Evolutionary conservation across 2,888 invertebrate genomes (phyloP).

Genomic region (Pilophorus perplexus): DNA sequence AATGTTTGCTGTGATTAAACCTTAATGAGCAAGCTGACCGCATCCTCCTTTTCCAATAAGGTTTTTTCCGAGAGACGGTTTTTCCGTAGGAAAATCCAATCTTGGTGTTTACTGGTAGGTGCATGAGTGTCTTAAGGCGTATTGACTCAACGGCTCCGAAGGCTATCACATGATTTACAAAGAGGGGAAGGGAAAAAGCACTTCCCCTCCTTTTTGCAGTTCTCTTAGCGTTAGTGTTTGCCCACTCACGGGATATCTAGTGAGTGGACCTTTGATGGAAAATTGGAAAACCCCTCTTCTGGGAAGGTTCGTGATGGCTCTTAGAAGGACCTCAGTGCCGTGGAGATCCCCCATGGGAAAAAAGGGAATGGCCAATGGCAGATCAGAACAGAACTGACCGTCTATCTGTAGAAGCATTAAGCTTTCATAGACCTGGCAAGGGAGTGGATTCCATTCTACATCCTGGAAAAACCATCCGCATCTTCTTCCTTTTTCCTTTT

Average conservation of each 20-base stretch:
- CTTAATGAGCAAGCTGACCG: conserved; percentile 18
- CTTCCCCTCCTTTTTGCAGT: neutral
- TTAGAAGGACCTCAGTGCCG: conserved; percentile 13
- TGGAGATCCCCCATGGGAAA: conserved; percentile 37
- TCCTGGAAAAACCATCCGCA: conserved; percentile 17
- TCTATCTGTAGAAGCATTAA: conserved; percentile 42
- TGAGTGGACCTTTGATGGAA: conserved; percentile 40
- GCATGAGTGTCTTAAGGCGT: conserved; percentile 42
- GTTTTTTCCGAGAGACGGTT: neutral
- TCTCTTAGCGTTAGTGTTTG: conserved; percentile 24
- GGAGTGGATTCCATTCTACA: conserved; percentile 28
- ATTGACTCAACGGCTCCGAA: conserved; percentile 30
- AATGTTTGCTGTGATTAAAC: too few species aligned
- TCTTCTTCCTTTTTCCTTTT: conserved; percentile 7
- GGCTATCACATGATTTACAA: conserved; percentile 44
- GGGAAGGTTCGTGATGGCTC: conserved; percentile 13
- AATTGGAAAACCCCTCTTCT: conserved; percentile 39
- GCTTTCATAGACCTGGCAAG: conserved; percentile 38
- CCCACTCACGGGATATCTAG: conserved; percentile 29
- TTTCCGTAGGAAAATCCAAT: conserved; percentile 41
- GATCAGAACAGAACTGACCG: conserved; percentile 33
- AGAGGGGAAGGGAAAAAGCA: conserved; percentile 6
- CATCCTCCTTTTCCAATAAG: conserved; percentile 9
- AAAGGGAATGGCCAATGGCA: conserved; percentile 42
- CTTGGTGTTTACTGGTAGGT: conserved; percentile 42